Evolutionary conservation across 2,888 invertebrate genomes (phyloP).

Genomic region (Orthosia cruda): DNA sequence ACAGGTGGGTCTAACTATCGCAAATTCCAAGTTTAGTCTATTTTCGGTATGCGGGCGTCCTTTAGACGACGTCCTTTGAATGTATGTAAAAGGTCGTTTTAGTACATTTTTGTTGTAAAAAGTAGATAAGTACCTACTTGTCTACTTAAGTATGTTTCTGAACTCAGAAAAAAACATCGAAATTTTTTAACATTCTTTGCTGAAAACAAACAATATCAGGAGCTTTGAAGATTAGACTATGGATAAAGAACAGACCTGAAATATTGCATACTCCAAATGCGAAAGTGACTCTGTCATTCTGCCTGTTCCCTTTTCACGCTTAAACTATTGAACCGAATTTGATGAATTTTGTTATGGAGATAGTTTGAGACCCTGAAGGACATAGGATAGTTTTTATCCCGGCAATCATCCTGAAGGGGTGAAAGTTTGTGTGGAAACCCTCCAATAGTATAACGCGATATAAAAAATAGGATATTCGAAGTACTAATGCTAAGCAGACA

Average conservation of each 20-base stretch:
- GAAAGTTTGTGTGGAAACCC: no score
- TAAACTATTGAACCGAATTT: no score
- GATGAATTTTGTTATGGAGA: no score
- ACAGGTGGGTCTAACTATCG: slow-evolving; percentile 65
- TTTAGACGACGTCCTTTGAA: slow-evolving; percentile 33
- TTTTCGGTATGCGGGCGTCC: slow-evolving; percentile 48
- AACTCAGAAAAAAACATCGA: not conserved
- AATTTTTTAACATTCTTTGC: slow-evolving; percentile 2
- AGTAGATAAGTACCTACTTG: not conserved
- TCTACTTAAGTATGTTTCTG: not conserved
- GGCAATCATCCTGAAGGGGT: no score
- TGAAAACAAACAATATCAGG: not conserved
- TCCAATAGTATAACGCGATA: no score
- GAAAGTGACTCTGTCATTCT: no score
- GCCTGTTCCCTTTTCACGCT: no score
- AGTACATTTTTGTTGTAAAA: slow-evolving; percentile 9
- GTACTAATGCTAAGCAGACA: no score
- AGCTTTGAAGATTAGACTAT: not conserved
- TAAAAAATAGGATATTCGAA: no score
- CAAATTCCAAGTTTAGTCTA: slow-evolving; percentile 60
- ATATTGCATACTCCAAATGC: not conserved
- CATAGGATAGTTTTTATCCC: no score
- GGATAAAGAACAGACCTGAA: not conserved
- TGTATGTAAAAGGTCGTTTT: slow-evolving; percentile 7
- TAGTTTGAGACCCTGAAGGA: no score